Base-by-base conservation (phyloP, 2,888 invertebrate genomes). In the Watsonalla cultraria region DNA sequence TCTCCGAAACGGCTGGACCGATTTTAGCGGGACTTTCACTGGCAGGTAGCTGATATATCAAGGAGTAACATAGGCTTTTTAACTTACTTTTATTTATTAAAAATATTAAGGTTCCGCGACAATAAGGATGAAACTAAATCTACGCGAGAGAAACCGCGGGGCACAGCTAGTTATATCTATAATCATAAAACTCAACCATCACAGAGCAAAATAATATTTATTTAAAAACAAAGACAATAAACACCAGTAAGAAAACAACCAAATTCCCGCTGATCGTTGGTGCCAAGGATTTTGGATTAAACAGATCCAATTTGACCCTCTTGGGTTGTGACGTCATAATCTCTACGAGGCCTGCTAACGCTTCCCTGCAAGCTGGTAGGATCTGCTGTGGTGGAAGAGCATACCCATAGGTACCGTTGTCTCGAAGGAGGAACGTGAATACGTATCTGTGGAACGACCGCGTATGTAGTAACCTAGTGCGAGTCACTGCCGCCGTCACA, bases 351-450 rank as follows among this genome's bases (percentile, higher is more conserved):
- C 93, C 93, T 14, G 84, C 82, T 55, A 93, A 64, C 0, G 92
- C 86, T 73, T 95, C 95, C 47, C 90, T 70, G 51, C 92, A 92
- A 7, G 93, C 91, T 9, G 93, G 92, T 5, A 92, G 67, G 55
- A 96, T 96, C 68, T 94, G 91, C 0, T 86, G 76, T 0, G 93
- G 75, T 0, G 96, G 96, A 0, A 96, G 82, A 0, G 95, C 76
- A 70, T 95, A 94, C 0, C 96, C 96, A 69, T 91, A 92, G 0
- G 78, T 70, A 0, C 95, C 95, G 5, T 82, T 91, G 71, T 96
- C 96, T 1, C 94, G 87, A 0, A 95, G 80, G 0, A 77, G 62
- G 14, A 88, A 74, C 0, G 82, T 76, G 60, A 77, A 74, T 0
- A 83, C 86, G 51, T 80, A 85, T 46, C 88, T 88, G 66, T 37